phyloP scores from a whole-genome alignment of 1,140 invertebrate genomes.

The Myzus persicae region DNA sequence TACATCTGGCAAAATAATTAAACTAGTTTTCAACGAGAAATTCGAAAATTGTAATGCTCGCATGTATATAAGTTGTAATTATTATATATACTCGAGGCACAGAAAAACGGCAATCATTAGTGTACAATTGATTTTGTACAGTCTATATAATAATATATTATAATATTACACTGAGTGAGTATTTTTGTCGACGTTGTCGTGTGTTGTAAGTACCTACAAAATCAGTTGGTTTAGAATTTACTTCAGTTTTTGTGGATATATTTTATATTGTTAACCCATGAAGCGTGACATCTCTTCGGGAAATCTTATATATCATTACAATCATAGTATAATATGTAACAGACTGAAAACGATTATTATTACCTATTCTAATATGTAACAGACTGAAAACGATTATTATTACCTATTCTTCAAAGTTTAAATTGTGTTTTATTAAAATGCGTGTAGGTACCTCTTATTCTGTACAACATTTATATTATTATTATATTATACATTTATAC shows the following conservation, averaged over 20 bases:
- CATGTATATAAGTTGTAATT: not conserved
- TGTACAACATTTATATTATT: not conserved
- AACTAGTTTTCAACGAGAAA: not conserved
- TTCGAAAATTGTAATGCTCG: not conserved
- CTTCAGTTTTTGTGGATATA: not conserved
- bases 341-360: constrained; percentile 3
- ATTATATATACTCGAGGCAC: not conserved
- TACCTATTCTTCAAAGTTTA: constrained; percentile 10
- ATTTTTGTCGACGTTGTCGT: not conserved
- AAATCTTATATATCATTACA: not conserved
- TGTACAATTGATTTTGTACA: not conserved
- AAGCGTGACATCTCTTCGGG: not conserved
- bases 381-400: constrained; percentile 13
- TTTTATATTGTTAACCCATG: not conserved
- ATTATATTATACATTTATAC: not conserved
- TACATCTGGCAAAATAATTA: constrained; percentile 1
- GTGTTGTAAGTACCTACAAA: not conserved
- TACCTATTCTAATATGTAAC: constrained; percentile 6
- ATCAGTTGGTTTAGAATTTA: not conserved
- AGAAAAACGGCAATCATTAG: not conserved
- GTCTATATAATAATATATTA: not conserved
- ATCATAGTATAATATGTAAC: constrained; percentile 2
- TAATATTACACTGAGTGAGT: not conserved
- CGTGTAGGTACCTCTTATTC: not conserved
- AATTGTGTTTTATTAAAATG: constrained; percentile 27